Conservation (phyloP, 2,113 vertebrate genomes). For the Nannobrachium achirus region DNA sequence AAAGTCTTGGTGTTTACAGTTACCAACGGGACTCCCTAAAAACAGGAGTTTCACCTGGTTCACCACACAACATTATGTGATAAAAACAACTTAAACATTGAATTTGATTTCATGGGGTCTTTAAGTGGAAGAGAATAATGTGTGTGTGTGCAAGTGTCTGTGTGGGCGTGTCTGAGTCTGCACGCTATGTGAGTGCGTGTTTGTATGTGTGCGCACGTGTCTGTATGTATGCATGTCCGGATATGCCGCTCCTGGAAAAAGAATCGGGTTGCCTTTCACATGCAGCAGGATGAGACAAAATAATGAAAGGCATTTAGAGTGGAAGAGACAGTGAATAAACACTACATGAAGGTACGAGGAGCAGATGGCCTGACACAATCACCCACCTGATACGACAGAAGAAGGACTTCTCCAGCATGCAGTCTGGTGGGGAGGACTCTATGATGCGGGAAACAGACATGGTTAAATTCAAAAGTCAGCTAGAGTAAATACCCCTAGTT, state of each 20-base stretch:
- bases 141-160: too few species aligned
- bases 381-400: slow-evolving; percentile 95
- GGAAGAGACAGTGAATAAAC: slow-evolving; percentile 57
- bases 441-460: slow-evolving; percentile 36
- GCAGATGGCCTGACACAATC: slow-evolving; percentile 57
- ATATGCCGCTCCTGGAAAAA: slow-evolving; percentile 39
- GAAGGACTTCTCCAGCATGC: slow-evolving; percentile 94
- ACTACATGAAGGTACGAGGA: slow-evolving; percentile 17
- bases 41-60: too few species aligned
- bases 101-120: too few species aligned
- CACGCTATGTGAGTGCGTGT: background rate
- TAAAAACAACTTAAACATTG: too few species aligned
- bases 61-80: too few species aligned
- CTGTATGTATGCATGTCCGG: slow-evolving; percentile 18
- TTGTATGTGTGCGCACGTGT: slow-evolving; percentile 6
- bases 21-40: too few species aligned
- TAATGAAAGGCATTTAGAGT: slow-evolving; percentile 41
- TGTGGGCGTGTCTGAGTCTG: background rate
- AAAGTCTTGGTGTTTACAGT: too few species aligned
- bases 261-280: slow-evolving; percentile 27
- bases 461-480: slow-evolving; percentile 45
- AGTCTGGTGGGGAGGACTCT: slow-evolving; percentile 89
- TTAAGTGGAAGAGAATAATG: background rate
- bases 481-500: background rate
- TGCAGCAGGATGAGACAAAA: slow-evolving; percentile 51